Evolutionary conservation across 2,888 invertebrate species (phyloP).

Genomic region (Drymonia ruficornis): DNA sequence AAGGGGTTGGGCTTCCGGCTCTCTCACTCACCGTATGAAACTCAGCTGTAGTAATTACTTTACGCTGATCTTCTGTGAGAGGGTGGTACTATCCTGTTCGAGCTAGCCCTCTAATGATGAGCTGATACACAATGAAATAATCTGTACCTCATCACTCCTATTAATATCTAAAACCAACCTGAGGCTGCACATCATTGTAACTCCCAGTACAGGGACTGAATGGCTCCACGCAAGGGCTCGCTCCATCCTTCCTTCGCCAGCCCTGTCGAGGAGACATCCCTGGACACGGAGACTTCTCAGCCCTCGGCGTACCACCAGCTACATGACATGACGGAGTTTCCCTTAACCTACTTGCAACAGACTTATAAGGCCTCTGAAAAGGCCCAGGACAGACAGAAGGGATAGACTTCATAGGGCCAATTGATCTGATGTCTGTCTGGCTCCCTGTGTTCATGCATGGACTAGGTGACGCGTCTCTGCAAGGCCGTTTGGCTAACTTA

Average conservation of each 20-base stretch:
- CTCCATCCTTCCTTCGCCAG: neutral
- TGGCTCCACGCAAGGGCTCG: neutral
- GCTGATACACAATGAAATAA: too few relatives aligned
- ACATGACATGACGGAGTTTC: constrained; percentile 2
- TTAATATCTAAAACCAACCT: constrained; percentile 7
- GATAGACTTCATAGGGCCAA: neutral
- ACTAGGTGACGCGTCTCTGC: constrained; percentile 34
- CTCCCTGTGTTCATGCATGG: constrained; percentile 37
- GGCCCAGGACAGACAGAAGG: constrained; percentile 9
- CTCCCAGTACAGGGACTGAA: neutral
- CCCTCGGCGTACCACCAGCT: neutral
- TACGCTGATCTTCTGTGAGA: too few relatives aligned
- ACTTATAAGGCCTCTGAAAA: constrained; percentile 11
- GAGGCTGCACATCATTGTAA: constrained; percentile 17
- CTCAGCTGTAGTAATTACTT: too few relatives aligned
- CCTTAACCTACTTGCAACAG: neutral
- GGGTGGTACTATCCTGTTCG: too few relatives aligned
- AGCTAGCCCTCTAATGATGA: too few relatives aligned
- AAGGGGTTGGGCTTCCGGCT: too few relatives aligned
- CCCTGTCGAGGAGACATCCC: neutral
- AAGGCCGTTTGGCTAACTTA: constrained; percentile 10
- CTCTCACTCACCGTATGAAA: too few relatives aligned
- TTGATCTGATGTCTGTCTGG: constrained; percentile 42
- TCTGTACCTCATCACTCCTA: too few relatives aligned
- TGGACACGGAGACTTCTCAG: neutral